Evolutionary conservation across 2,113 vertebrate species (phyloP).

Genomic region (Cranoglanis bouderius): DNA sequence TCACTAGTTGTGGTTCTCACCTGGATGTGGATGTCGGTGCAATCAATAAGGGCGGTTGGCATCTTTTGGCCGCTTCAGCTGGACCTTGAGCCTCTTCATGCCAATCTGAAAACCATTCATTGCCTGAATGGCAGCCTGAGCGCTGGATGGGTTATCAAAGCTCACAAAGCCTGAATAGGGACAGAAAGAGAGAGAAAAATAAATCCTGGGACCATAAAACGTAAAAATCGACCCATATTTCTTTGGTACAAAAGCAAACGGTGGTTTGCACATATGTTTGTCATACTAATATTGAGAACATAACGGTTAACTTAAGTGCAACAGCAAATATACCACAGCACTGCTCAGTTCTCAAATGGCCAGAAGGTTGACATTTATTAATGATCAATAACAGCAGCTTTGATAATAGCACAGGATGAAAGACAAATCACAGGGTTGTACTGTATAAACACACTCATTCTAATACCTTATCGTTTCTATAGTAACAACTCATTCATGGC

Average conservation of each 20-base stretch:
- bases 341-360: not conserved
- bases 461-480: not conserved
- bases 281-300: not conserved
- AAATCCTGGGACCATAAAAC: not conserved
- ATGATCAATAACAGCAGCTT: not conserved
- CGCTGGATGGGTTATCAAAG: slow-evolving; percentile 97
- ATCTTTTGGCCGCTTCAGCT: slow-evolving; percentile 97
- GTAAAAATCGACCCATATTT: not conserved
- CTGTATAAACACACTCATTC: not conserved
- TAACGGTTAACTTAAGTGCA: not conserved
- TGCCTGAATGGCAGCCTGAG: slow-evolving; percentile 97
- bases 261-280: not conserved
- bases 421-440: not conserved
- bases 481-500: not conserved
- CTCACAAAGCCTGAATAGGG: slow-evolving; percentile 88
- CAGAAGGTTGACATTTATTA: not conserved
- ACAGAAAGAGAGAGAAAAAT: slow-evolving; percentile 46
- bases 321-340: not conserved
- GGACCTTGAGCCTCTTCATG: slow-evolving; percentile 99
- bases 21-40: slow-evolving; percentile 76
- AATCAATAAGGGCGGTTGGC: slow-evolving; percentile 98
- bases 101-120: slow-evolving; percentile 99
- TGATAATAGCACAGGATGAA: not conserved
- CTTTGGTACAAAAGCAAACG: not conserved
- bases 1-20: slow-evolving; percentile 61